Conservation (phyloP, 2,113 vertebrate species). For the Calidris pugnax region DNA sequence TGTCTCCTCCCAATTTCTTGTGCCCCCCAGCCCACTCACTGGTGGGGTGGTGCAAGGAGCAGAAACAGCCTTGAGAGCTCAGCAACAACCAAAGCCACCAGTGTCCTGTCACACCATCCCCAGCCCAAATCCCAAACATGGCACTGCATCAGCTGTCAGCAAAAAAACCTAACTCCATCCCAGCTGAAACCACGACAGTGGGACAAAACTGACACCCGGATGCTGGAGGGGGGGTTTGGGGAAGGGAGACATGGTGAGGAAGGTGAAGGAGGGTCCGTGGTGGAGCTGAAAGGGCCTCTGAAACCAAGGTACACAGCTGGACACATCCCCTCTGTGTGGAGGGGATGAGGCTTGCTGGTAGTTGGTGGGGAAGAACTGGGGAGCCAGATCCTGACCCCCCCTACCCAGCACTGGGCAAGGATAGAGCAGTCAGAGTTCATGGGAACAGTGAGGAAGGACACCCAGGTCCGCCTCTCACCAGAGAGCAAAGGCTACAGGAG, state of each 20-base stretch:
- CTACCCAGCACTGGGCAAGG: not conserved
- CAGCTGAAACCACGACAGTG: not conserved
- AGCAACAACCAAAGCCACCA: not conserved
- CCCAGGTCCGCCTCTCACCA: not conserved
- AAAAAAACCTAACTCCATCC: not conserved
- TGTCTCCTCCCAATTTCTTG: not conserved
- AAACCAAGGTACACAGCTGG: fast-evolving
- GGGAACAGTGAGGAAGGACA: not conserved
- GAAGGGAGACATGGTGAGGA: not conserved
- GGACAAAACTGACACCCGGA: fast-evolving
- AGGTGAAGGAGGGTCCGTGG: not conserved
- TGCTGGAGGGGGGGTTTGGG: not conserved
- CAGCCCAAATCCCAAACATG: not conserved
- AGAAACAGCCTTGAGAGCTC: not conserved
- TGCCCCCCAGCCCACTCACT: not conserved
- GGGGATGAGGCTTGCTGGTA: not conserved
- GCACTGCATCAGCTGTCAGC: not conserved
- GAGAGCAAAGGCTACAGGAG: not conserved
- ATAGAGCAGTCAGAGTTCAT: fast-evolving
- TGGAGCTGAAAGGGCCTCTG: not conserved
- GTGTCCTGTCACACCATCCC: not conserved
- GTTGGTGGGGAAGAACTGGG: not conserved
- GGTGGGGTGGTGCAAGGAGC: not conserved
- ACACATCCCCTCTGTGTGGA: too few species aligned
- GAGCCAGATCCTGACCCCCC: not conserved